Evolutionary conservation across 2,797 vertebrate species (phyloP).

Genomic region (Paramormyrops hopkinsi): DNA sequence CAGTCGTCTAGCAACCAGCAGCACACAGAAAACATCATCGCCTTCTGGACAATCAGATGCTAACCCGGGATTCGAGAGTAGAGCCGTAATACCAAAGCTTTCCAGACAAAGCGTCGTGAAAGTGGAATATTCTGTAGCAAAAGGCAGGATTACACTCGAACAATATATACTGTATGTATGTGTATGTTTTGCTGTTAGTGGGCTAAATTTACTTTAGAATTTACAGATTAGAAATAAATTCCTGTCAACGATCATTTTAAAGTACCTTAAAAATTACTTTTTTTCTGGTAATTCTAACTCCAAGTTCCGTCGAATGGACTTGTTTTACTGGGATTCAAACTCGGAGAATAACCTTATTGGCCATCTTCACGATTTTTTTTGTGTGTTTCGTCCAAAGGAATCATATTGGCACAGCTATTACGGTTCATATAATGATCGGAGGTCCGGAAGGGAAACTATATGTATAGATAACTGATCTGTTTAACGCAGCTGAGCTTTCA

Average conservation of each 20-base stretch:
- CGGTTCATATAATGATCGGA: slow-evolving; percentile 66
- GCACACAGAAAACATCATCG: slow-evolving; percentile 16
- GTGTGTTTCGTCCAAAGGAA: slow-evolving; percentile 55
- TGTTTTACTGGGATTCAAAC: background rate
- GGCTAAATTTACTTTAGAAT: background rate
- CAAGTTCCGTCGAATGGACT: background rate
- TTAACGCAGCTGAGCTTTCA: background rate
- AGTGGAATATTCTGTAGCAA: background rate
- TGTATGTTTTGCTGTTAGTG: background rate
- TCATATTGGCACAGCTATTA: slow-evolving; percentile 65
- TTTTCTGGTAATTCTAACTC: background rate
- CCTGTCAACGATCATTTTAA: background rate
- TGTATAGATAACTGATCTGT: background rate
- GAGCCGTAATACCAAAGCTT: background rate
- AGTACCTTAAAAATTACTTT: background rate
- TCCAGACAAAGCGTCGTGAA: background rate
- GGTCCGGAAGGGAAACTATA: slow-evolving; percentile 61
- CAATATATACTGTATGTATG: background rate
- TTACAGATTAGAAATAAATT: background rate
- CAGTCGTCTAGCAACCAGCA: slow-evolving; percentile 65
- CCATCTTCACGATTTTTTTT: slow-evolving; percentile 54
- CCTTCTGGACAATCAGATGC: background rate
- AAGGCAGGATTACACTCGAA: background rate
- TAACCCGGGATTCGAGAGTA: slow-evolving; percentile 14
- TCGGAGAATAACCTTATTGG: slow-evolving; percentile 8